A percentile compares a stretch with the other conserved stretches of the same genome.
Conservation (phyloP, 2,797 vertebrate species). For the Melanotaenia maccullochi region DNA sequence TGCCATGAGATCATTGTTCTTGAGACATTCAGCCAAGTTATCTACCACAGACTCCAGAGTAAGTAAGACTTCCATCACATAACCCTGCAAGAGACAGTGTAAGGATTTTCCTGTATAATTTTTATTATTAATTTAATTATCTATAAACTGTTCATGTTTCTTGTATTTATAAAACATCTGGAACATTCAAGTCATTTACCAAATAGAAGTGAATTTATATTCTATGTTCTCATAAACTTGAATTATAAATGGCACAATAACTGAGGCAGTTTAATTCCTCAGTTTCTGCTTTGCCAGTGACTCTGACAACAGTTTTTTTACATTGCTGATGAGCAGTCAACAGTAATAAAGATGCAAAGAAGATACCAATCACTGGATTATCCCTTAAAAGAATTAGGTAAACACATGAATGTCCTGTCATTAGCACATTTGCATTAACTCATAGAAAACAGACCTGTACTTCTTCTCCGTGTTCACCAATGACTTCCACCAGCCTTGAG, state of each 20-base stretch:
- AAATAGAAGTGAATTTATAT: not conserved
- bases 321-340: not conserved
- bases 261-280: not conserved
- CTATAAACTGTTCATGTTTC: not conserved
- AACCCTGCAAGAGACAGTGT: conserved; percentile 84
- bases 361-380: not conserved
- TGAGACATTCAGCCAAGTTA: conserved; percentile 96
- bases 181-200: not conserved
- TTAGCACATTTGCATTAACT: not conserved
- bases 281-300: not conserved
- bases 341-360: not conserved
- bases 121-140: not conserved
- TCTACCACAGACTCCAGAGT: conserved; percentile 96
- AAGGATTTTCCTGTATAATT: not conserved
- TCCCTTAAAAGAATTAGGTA: not conserved
- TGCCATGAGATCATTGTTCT: conserved; percentile 93
- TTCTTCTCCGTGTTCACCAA: conserved; percentile 92
- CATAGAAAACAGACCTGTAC: conserved; percentile 64
- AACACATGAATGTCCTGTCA: not conserved
- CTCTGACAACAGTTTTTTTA: not conserved
- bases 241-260: not conserved
- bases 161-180: not conserved
- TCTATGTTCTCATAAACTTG: not conserved
- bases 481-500: conserved; percentile 92
- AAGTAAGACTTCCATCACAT: conserved; percentile 96